These are phyloP conservation scores for Pseudorhombus dupliciocellatus DNA, from an alignment of 2,113 vertebrate species.

Conservation along the genomic window DNA sequence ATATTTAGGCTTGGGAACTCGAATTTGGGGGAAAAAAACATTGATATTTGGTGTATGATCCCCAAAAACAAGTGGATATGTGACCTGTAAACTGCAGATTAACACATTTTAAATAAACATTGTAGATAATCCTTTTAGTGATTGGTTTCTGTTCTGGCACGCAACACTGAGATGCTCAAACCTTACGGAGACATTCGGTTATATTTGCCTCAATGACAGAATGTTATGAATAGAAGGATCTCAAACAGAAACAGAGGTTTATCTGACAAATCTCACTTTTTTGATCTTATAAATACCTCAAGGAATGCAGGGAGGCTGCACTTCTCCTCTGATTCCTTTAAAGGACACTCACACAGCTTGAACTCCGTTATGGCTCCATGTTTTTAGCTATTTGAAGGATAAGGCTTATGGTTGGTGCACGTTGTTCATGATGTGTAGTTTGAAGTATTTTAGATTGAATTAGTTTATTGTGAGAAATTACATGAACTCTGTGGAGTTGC, in stretches of 20 bases:
- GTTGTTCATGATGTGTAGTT: not conserved
- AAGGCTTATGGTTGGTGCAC: not conserved
- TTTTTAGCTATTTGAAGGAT: not conserved
- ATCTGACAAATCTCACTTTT: slow-evolving; percentile 34
- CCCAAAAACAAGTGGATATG: too few relatives aligned
- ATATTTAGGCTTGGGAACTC: not conserved
- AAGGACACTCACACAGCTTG: slow-evolving; percentile 40
- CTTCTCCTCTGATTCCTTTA: slow-evolving; percentile 39
- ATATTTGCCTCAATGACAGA: slow-evolving; percentile 11
- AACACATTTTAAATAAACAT: too few relatives aligned
- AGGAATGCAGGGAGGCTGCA: slow-evolving; percentile 38
- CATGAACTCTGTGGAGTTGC: not conserved
- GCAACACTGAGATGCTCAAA: too few relatives aligned
- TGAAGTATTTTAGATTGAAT: slow-evolving; percentile 3
- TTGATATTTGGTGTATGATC: too few relatives aligned
- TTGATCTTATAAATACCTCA: slow-evolving; percentile 43
- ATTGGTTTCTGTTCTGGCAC: too few relatives aligned
- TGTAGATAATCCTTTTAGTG: too few relatives aligned
- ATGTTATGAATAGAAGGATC: not conserved
- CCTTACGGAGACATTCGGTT: not conserved
- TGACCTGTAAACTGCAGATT: too few relatives aligned
- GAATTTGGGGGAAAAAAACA: too few relatives aligned
- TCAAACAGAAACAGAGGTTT: not conserved
- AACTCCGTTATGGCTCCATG: slow-evolving; percentile 1
- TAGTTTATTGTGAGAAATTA: not conserved